Evolutionary conservation across 2,888 invertebrate genomes (phyloP), one percentile per base, ranked within the genome.

Genomic region (Gnatocerus cornutus): DNA sequence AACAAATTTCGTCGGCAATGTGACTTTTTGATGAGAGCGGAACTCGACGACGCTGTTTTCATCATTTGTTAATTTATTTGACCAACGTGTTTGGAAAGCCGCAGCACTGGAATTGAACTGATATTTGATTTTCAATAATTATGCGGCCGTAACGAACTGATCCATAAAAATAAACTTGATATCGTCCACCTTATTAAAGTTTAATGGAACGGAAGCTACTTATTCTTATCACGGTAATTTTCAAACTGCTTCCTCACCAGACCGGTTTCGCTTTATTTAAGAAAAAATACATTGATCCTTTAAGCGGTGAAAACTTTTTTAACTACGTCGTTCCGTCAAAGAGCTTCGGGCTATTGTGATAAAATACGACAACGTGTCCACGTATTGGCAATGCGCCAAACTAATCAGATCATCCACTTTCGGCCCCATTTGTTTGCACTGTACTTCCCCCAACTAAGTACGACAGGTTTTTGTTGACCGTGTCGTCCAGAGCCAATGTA

Each of bases 301-400:
- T 37, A 37, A 37, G n/a, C 37, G n/a, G 37, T 7, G 4, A n/a
- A 37, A 37, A 37, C 16, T 37, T 37, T 37, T 37, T 56, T 56
- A 41, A 12, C 9, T 55, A 10, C 37, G 6, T 14, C 14, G 16
- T 56, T 16, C 29, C n/a, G 12, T 30, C 12, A 37, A 37, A 9
- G 16, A 30, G 29, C 43, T 56, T 45, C 37, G 37, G 14, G 14
- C 29, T 37, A 33, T 39, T 39, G 50, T 52, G 37, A 56, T 65
- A 65, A 65, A 65, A 65, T 53, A 55, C 33, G 46, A 45, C 64
- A 53, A 14, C 46, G 61, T 45, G 53, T 52, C 53, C 45, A 27
- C 41, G 48, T 56, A 73, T 76, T 77, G 77, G 76, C 75, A 71
- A 69, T 71, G 46, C 64, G 72, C 77, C 77, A 76, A 74, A 71